Percentiles rank a stretch among this genome's conserved stretches.
Conservation (phyloP, 2,797 vertebrate genomes). For the Tragelaphus oryx region DNA sequence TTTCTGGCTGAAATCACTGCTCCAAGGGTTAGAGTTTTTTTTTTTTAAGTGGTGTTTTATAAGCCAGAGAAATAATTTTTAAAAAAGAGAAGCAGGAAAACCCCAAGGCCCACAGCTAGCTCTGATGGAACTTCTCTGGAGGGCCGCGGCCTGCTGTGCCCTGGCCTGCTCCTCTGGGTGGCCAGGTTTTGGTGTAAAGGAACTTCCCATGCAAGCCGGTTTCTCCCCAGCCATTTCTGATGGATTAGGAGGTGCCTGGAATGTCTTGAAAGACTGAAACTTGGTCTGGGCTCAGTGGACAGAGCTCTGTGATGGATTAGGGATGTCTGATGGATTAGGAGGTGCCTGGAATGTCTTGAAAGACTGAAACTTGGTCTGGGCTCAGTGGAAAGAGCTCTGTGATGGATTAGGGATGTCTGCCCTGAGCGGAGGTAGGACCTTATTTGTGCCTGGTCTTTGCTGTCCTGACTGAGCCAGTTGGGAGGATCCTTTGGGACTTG, state of each 20-base stretch:
- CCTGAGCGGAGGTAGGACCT: background rate
- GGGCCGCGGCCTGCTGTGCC: background rate
- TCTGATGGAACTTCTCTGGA: constrained; percentile 16
- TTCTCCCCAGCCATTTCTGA: background rate
- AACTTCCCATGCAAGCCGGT: too few relatives aligned
- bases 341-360: background rate
- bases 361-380: background rate
- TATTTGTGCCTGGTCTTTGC: background rate
- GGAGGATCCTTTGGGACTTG: background rate
- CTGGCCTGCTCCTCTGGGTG: background rate
- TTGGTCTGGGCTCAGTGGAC: background rate
- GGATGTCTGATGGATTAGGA: background rate
- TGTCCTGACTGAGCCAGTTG: background rate
- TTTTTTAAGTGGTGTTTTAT: background rate
- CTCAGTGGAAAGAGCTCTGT: constrained; percentile 8
- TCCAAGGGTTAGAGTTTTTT: background rate
- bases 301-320: constrained; percentile 43
- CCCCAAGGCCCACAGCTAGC: background rate
- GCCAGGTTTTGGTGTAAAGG: background rate
- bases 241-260: background rate
- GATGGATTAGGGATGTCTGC: constrained; percentile 39
- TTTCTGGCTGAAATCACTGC: background rate
- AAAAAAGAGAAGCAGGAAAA: background rate
- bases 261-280: background rate
- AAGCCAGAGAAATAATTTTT: constrained; percentile 7